Evolutionary conservation across 1,140 invertebrate genomes (phyloP).

Genomic region (Megathymus violae): DNA sequence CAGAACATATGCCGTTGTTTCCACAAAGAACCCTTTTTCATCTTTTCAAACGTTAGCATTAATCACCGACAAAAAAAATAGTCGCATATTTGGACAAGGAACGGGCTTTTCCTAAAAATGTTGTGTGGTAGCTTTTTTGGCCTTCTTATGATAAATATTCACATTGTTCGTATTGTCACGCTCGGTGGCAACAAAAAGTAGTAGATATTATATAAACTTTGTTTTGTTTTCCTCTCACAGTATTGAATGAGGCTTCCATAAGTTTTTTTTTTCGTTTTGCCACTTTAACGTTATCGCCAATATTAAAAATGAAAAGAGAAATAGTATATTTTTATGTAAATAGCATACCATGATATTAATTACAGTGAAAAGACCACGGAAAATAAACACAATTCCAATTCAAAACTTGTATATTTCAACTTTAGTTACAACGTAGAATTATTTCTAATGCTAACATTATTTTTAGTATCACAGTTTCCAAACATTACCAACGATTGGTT

Average conservation of each 20-base stretch:
- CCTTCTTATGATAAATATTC: slow-evolving; percentile 32
- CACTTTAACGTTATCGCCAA: too few relatives aligned
- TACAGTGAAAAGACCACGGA: too few relatives aligned
- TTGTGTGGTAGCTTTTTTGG: slow-evolving; percentile 8
- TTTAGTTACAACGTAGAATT: slow-evolving; percentile 56
- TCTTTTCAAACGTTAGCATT: slow-evolving; percentile 6
- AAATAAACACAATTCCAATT: slow-evolving; percentile 35
- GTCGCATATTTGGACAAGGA: slow-evolving; percentile 20
- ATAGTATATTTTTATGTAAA: too few relatives aligned
- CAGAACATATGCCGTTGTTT: too few relatives aligned
- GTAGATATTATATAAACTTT: slow-evolving; percentile 15
- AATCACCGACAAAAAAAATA: slow-evolving; percentile 26
- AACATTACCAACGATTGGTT: slow-evolving; percentile 30
- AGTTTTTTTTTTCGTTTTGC: too few relatives aligned
- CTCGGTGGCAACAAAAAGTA: slow-evolving; percentile 17
- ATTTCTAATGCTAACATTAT: slow-evolving; percentile 59
- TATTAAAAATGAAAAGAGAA: too few relatives aligned
- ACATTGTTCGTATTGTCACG: slow-evolving; percentile 24
- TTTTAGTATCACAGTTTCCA: slow-evolving; percentile 67
- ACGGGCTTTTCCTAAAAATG: slow-evolving; percentile 14
- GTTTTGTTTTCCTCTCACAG: neutral
- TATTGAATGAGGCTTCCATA: too few relatives aligned
- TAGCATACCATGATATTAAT: too few relatives aligned
- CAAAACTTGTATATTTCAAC: slow-evolving; percentile 57
- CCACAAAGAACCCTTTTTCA: neutral